Percentiles rank a stretch among this genome's conserved stretches.
Evolutionary conservation across 2,113 vertebrate species (phyloP).

Genomic region (Stigmatopora nigra): DNA sequence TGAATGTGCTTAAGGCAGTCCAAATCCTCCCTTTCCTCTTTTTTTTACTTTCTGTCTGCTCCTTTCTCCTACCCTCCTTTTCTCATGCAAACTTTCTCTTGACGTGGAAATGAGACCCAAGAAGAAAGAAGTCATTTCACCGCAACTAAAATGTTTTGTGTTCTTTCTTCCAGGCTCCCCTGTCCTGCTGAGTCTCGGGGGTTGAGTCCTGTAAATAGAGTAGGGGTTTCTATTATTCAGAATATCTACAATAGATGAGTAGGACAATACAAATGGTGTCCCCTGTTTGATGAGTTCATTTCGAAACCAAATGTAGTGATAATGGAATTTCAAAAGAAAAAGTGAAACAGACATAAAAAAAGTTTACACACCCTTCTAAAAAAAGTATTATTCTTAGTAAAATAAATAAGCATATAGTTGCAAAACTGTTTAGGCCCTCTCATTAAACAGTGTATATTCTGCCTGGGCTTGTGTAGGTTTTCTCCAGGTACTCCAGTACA

Average conservation of each 20-base stretch:
- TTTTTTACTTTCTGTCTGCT: constrained; percentile 1
- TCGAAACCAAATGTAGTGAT: neutral
- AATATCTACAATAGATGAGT: no score
- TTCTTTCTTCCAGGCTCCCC: constrained; percentile 25
- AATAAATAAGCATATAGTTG: no score
- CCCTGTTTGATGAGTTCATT: no score
- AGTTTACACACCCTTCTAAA: no score
- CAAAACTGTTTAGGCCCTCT: no score
- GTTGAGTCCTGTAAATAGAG: neutral
- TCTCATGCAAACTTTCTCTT: constrained; percentile 34
- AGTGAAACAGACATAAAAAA: neutral
- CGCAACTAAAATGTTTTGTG: constrained; percentile 31
- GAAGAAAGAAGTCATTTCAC: constrained; percentile 18
- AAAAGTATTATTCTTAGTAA: no score
- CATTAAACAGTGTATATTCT: no score
- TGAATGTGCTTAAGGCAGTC: neutral
- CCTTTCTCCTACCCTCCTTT: constrained; percentile 6
- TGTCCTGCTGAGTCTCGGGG: constrained; percentile 36
- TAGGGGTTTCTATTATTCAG: no score
- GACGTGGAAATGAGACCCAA: constrained; percentile 31
- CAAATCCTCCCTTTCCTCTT: neutral
- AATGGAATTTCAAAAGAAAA: neutral
- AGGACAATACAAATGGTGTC: neutral
- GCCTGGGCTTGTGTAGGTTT: no score
- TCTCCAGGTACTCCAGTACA: no score